Conservation (phyloP, 2,113 vertebrate species). For the Antennarius striatus region DNA sequence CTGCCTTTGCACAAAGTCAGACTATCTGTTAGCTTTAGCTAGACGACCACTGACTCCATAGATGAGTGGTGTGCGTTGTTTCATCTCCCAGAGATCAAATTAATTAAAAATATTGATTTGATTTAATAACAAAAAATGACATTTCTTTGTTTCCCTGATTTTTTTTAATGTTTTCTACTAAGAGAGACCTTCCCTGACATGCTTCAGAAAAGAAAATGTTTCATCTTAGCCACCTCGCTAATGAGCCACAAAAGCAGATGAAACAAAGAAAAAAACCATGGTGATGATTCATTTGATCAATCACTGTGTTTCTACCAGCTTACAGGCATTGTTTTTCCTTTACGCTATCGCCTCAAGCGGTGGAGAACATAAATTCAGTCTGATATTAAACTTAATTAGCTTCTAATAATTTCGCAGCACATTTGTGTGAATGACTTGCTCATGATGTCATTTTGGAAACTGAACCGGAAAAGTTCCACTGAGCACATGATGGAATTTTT, state of each 20-base stretch:
- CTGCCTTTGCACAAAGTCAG: too few species aligned
- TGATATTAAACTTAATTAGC: constrained; percentile 19
- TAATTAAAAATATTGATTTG: too few species aligned
- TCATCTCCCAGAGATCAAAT: too few species aligned
- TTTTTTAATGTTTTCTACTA: constrained; percentile 15
- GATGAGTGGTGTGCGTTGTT: too few species aligned
- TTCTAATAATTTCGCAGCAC: constrained; percentile 26
- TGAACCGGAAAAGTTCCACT: constrained; percentile 9
- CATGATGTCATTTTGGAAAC: constrained; percentile 55
- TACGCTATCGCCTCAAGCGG: background rate
- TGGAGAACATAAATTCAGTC: background rate
- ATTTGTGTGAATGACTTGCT: constrained; percentile 23
- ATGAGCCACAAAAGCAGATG: constrained; percentile 42
- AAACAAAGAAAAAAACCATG: constrained; percentile 24
- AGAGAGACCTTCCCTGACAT: constrained; percentile 3
- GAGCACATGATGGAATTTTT: constrained; percentile 18
- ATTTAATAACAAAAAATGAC: too few species aligned
- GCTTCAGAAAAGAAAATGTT: constrained; percentile 13
- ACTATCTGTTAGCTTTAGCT: too few species aligned
- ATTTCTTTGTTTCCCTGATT: too few species aligned
- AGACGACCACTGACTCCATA: too few species aligned
- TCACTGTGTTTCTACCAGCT: constrained; percentile 7
- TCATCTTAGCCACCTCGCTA: constrained; percentile 30
- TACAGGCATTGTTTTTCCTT: background rate
- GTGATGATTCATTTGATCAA: constrained; percentile 40